Evolutionary conservation across 1,140 invertebrate genomes (phyloP).

Genomic region (Zelostemma sp.): DNA sequence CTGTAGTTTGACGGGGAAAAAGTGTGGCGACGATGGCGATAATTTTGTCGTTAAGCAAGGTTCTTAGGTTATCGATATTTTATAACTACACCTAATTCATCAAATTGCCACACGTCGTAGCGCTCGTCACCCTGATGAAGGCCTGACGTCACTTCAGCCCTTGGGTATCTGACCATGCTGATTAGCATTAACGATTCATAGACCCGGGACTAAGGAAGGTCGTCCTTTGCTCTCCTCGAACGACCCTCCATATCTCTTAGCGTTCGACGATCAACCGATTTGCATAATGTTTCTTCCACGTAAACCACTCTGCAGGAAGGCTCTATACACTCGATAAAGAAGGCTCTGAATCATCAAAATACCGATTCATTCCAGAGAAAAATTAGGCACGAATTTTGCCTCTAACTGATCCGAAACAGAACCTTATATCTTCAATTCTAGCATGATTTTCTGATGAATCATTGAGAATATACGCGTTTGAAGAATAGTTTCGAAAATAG

Average conservation of each 20-base stretch:
- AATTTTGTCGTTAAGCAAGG: neutral
- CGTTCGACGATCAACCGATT: slow-evolving; percentile 59
- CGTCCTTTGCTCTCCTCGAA: slow-evolving; percentile 53
- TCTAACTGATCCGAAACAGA: too few relatives aligned
- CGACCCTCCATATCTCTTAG: slow-evolving; percentile 54
- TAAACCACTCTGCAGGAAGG: slow-evolving; percentile 25
- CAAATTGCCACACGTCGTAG: slow-evolving; percentile 54
- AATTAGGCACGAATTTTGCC: too few relatives aligned
- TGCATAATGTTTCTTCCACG: slow-evolving; percentile 55
- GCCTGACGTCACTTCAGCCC: slow-evolving; percentile 56
- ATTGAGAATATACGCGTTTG: too few relatives aligned
- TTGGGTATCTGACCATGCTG: slow-evolving; percentile 56
- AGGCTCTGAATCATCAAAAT: neutral
- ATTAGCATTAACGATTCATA: slow-evolving; percentile 68
- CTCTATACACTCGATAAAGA: too few relatives aligned
- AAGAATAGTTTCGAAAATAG: too few relatives aligned
- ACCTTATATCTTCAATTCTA: too few relatives aligned
- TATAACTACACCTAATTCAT: slow-evolving; percentile 57
- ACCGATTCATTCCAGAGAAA: neutral
- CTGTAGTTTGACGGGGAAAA: neutral
- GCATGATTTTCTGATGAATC: too few relatives aligned
- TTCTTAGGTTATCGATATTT: slow-evolving; percentile 51
- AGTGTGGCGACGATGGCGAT: neutral
- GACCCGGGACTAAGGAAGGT: slow-evolving; percentile 59
- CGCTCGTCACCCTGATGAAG: slow-evolving; percentile 54